These are phyloP conservation scores for Hedychridium roseum DNA, from an alignment of 2,888 invertebrate genomes.

Conservation along the genomic window DNA sequence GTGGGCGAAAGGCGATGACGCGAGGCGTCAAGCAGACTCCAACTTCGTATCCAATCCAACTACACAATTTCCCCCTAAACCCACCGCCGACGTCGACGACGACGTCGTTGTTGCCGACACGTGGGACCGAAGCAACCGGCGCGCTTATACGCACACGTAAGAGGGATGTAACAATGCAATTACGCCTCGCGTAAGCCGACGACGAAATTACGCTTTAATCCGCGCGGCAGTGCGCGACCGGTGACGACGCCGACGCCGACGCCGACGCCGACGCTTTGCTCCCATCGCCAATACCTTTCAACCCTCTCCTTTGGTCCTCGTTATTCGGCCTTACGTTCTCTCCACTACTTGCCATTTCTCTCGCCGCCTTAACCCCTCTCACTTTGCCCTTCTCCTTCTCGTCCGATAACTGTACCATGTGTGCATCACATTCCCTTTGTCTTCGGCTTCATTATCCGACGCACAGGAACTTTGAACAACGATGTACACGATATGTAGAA, in stretches of 20 bases:
- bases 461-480: no score
- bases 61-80: conserved; percentile 54
- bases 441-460: no score
- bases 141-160: conserved; percentile 35
- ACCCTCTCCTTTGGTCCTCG: background rate
- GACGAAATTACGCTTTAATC: conserved; percentile 58
- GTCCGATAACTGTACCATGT: no score
- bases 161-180: conserved; percentile 57
- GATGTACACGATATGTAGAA: no score
- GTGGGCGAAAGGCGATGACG: conserved; percentile 31
- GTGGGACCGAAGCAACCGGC: conserved; percentile 20
- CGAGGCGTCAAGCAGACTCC: conserved; percentile 43
- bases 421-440: no score
- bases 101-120: conserved; percentile 16
- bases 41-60: conserved; percentile 55
- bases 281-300: conserved; percentile 3
- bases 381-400: background rate
- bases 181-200: conserved; percentile 57
- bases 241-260: no score
- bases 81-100: conserved; percentile 28
- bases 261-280: conserved; percentile 11
- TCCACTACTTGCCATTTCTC: conserved; percentile 8
- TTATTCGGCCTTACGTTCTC: conserved; percentile 3
- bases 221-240: conserved; percentile 25
- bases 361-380: background rate